Evolutionary conservation across 2,113 vertebrate species (phyloP).

Genomic region (Talpa occidentalis): DNA sequence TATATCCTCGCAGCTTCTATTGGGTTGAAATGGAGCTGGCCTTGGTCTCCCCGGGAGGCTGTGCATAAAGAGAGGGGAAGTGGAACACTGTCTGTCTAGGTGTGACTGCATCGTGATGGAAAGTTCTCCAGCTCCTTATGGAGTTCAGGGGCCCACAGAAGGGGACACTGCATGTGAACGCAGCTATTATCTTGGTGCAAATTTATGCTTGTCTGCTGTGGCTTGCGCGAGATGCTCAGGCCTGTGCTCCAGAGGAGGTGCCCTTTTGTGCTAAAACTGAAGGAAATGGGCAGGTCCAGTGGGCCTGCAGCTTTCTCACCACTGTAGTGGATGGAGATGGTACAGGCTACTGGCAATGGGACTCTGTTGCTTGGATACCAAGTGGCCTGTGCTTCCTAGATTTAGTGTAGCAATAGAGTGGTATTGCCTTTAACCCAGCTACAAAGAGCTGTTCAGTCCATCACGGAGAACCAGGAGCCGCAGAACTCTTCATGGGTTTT

Average conservation of each 20-base stretch:
- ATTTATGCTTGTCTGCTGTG: neutral
- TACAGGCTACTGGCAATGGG: rapidly evolving
- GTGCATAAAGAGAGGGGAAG: rapidly evolving
- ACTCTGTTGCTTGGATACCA: neutral
- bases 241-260: neutral
- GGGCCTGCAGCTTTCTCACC: too few species aligned
- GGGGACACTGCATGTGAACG: neutral
- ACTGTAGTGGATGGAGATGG: rapidly evolving
- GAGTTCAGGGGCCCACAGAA: neutral
- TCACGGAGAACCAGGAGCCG: neutral
- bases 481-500: neutral
- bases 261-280: neutral
- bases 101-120: neutral
- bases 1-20: neutral
- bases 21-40: neutral
- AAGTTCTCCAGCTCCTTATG: neutral
- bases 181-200: neutral
- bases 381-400: neutral
- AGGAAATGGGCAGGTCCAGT: rapidly evolving
- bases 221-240: neutral
- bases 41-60: neutral
- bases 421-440: neutral
- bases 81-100: neutral
- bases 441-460: neutral
- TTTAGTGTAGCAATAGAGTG: too few species aligned